A percentile compares a stretch with the other conserved stretches of the same genome.
These are phyloP conservation scores for Gallinago undulata DNA, from an alignment of 2,113 vertebrate species.

Conservation along the genomic window DNA sequence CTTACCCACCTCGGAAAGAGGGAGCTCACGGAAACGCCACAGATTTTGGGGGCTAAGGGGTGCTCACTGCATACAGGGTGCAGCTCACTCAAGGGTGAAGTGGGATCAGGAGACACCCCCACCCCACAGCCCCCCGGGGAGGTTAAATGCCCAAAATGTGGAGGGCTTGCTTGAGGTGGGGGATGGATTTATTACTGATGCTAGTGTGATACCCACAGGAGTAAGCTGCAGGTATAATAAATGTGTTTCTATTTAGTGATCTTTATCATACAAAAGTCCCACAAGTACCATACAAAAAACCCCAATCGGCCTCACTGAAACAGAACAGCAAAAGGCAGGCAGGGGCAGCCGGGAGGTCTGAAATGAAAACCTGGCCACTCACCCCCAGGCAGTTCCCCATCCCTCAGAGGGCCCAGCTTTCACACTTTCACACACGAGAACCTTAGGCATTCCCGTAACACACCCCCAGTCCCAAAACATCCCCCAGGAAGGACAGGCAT, in stretches of 20 bases:
- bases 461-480: not conserved
- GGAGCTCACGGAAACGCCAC: not conserved
- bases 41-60: not conserved
- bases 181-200: not conserved
- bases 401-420: not conserved
- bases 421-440: not conserved
- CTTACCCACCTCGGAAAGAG: not conserved
- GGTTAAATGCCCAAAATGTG: not conserved
- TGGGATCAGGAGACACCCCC: fast-evolving
- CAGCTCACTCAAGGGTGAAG: not conserved
- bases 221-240: not conserved
- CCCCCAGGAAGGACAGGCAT: not conserved
- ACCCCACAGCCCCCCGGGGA: no score
- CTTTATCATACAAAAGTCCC: not conserved
- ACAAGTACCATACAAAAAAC: no score
- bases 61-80: not conserved
- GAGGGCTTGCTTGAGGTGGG: not conserved
- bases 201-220: not conserved
- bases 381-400: not conserved
- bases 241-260: not conserved
- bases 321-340: not conserved
- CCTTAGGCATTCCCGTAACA: not conserved
- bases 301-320: not conserved
- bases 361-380: not conserved
- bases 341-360: not conserved